Percentiles rank a stretch among this genome's conserved stretches.
Conservation (phyloP, 1,140 invertebrate genomes). For the Drosophila varians region DNA sequence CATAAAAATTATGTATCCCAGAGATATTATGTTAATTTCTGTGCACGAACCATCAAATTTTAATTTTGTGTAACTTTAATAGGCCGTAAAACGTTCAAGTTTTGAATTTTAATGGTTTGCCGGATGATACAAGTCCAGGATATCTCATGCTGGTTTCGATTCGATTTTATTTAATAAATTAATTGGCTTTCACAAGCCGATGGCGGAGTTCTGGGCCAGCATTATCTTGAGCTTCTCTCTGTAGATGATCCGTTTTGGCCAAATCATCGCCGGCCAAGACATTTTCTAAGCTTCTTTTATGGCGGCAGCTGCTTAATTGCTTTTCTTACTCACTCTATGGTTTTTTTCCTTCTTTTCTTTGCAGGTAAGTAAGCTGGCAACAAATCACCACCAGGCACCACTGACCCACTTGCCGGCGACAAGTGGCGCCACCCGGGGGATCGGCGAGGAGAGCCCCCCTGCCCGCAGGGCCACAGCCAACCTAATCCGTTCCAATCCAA, state of each 20-base stretch:
- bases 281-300: slow-evolving; percentile 57
- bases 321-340: slow-evolving; percentile 27
- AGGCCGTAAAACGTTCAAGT: slow-evolving; percentile 41
- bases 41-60: slow-evolving; percentile 29
- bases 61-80: slow-evolving; percentile 66
- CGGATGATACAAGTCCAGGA: slow-evolving; percentile 10
- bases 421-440: slow-evolving; percentile 46
- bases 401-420: slow-evolving; percentile 67
- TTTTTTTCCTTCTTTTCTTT: slow-evolving; percentile 40
- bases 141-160: slow-evolving; percentile 14
- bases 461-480: slow-evolving; percentile 41
- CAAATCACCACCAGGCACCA: slow-evolving; percentile 38
- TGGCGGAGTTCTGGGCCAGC: slow-evolving; percentile 12
- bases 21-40: slow-evolving; percentile 36
- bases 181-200: slow-evolving; percentile 19
- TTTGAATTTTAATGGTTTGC: slow-evolving; percentile 46
- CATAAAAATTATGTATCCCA: slow-evolving; percentile 31
- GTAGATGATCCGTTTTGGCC: slow-evolving; percentile 36
- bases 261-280: slow-evolving; percentile 45
- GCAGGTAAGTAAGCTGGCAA: slow-evolving; percentile 62
- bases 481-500: slow-evolving; percentile 1
- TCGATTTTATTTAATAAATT: too few relatives aligned
- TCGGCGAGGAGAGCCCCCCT: not conserved
- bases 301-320: slow-evolving; percentile 61
- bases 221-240: not conserved